A percentile compares a stretch with the other conserved stretches of the same genome.
phyloP scores from a whole-genome alignment of 2,888 invertebrate genomes.

The Drosophila peninsularis region DNA sequence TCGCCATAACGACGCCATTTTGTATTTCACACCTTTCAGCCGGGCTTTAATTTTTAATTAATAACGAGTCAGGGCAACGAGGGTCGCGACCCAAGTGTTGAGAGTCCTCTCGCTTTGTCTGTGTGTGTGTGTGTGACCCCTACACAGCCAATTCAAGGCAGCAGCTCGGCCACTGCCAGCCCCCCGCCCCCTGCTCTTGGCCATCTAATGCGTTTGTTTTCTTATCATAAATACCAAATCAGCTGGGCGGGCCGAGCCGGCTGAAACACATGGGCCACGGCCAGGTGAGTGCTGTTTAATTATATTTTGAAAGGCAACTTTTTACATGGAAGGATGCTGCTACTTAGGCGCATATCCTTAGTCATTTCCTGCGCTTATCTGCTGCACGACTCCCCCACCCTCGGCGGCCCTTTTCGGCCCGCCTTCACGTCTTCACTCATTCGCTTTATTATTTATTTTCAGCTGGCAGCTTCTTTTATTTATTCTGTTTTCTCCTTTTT shows the following conservation, averaged over 20 bases:
- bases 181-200: slow-evolving; percentile 10
- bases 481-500: slow-evolving; percentile 40
- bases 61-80: slow-evolving; percentile 70
- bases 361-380: slow-evolving; percentile 81
- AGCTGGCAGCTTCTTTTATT: slow-evolving; percentile 57
- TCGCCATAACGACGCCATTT: slow-evolving; percentile 78
- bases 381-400: slow-evolving; percentile 23
- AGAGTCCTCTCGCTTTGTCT: slow-evolving; percentile 4
- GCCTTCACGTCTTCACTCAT: slow-evolving; percentile 23
- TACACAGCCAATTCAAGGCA: slow-evolving; percentile 8
- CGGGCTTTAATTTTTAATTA: slow-evolving; percentile 80
- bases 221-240: slow-evolving; percentile 80
- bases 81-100: slow-evolving; percentile 57
- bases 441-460: slow-evolving; percentile 71
- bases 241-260: slow-evolving; percentile 46
- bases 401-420: slow-evolving; percentile 17
- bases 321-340: slow-evolving; percentile 65
- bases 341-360: slow-evolving; percentile 79
- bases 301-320: slow-evolving; percentile 74
- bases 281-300: slow-evolving; percentile 80
- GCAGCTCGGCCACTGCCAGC: not conserved
- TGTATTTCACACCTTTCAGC: slow-evolving; percentile 78
- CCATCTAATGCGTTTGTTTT: slow-evolving; percentile 79
- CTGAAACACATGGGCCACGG: slow-evolving; percentile 61
- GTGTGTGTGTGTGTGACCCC: slow-evolving; percentile 1